phyloP scores from a whole-genome alignment of 2,113 vertebrate genomes.

The Crotalus horridus region DNA sequence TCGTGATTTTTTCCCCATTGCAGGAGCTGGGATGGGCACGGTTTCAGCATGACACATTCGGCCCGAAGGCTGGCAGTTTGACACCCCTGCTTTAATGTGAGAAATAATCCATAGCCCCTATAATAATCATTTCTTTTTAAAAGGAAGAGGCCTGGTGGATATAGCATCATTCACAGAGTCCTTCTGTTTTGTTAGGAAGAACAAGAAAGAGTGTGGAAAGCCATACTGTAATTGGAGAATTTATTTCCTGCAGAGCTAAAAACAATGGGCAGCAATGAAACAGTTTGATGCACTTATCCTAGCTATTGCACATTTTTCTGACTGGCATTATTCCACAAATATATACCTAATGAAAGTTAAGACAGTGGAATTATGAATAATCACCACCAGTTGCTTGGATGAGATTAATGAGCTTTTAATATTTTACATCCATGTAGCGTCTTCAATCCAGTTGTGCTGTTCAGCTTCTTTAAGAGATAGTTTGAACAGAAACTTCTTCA shows the following conservation, averaged over 20 bases:
- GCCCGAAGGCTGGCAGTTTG: no score
- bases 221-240: not conserved
- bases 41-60: no score
- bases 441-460: not conserved
- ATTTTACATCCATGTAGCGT: not conserved
- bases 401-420: constrained; percentile 1
- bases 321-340: constrained; percentile 16
- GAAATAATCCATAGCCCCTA: not conserved
- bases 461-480: constrained; percentile 6
- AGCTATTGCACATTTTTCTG: constrained; percentile 8
- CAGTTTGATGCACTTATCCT: not conserved
- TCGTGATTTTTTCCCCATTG: no score
- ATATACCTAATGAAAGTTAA: constrained; percentile 20
- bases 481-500: not conserved
- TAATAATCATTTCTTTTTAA: constrained; percentile 8
- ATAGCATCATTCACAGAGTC: not conserved
- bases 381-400: not conserved
- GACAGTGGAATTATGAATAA: not conserved
- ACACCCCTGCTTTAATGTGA: not conserved
- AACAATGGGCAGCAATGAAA: not conserved
- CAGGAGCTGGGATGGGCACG: no score
- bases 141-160: not conserved
- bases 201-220: not conserved
- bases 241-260: not conserved
- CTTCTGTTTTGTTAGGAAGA: not conserved